Evolutionary conservation across 2,888 invertebrate species (phyloP).

Genomic region (Meghimatium bilineatum): DNA sequence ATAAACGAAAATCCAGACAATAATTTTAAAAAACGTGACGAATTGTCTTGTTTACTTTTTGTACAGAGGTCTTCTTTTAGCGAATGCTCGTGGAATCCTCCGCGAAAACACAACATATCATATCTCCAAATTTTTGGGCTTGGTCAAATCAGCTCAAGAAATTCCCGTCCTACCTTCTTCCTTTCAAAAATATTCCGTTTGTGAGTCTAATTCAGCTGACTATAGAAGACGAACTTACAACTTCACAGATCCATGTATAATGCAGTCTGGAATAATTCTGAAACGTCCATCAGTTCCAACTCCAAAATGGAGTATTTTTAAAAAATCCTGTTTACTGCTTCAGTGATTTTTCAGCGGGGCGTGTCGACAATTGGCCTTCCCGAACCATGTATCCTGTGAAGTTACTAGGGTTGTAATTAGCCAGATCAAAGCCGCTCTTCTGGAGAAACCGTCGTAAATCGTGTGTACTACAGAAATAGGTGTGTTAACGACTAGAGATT

Average conservation of each 20-base stretch:
- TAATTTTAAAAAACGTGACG: too few species aligned
- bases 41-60: too few species aligned
- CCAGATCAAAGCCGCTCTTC: constrained; percentile 24
- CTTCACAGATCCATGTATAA: neutral
- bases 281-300: neutral
- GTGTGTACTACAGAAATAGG: neutral
- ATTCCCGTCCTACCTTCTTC: too few species aligned
- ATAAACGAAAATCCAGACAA: too few species aligned
- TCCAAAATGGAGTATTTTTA: neutral
- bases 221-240: neutral
- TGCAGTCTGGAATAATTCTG: neutral
- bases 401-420: constrained; percentile 36
- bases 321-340: constrained; percentile 18
- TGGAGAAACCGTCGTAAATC: too few species aligned
- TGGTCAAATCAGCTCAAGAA: constrained; percentile 23
- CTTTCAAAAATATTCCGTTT: neutral
- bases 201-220: neutral
- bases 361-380: neutral
- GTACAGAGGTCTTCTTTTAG: too few species aligned
- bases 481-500: neutral
- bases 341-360: constrained; percentile 3
- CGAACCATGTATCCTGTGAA: neutral
- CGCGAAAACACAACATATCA: too few species aligned
- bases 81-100: too few species aligned
- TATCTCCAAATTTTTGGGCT: too few species aligned